Evolutionary conservation across 2,888 invertebrate genomes (phyloP).

Genomic region (Melitaea athalia): DNA sequence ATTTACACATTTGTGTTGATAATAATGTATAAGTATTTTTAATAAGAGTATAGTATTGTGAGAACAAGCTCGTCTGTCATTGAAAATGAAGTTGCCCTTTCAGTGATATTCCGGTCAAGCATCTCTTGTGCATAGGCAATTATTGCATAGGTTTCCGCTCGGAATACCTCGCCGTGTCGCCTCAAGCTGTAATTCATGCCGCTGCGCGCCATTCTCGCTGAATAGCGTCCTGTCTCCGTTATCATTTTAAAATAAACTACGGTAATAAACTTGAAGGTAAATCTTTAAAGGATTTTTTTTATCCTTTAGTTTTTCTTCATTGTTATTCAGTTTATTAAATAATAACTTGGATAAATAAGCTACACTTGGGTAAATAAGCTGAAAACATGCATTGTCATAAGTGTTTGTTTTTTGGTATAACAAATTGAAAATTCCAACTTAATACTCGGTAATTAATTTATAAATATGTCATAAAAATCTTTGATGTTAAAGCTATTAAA

Average conservation of each 20-base stretch:
- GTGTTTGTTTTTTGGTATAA: too few relatives aligned
- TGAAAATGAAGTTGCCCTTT: slow-evolving; percentile 10
- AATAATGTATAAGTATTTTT: neutral
- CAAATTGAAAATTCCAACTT: too few relatives aligned
- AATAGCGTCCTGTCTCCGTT: neutral
- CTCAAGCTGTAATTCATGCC: slow-evolving; percentile 6
- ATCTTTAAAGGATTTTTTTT: neutral
- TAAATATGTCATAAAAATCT: too few relatives aligned
- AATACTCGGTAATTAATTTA: too few relatives aligned
- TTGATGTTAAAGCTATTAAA: too few relatives aligned
- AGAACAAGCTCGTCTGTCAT: neutral
- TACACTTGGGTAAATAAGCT: too few relatives aligned
- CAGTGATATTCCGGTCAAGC: slow-evolving; percentile 9
- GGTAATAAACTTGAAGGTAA: neutral
- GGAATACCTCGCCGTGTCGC: slow-evolving; percentile 5
- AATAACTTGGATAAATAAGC: too few relatives aligned
- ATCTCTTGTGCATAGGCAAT: slow-evolving; percentile 13
- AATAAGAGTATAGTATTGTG: neutral
- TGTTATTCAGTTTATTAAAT: neutral
- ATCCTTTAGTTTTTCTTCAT: neutral
- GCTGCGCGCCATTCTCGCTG: slow-evolving; percentile 1
- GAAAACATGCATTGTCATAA: too few relatives aligned
- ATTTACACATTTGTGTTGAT: neutral
- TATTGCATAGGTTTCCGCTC: slow-evolving; percentile 11
- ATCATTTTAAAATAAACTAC: neutral